Percentiles rank a stretch among this genome's conserved stretches.
These are phyloP conservation scores for Pogonomyrmex barbatus DNA, from an alignment of 1,140 invertebrate species.

Conservation along the genomic window DNA sequence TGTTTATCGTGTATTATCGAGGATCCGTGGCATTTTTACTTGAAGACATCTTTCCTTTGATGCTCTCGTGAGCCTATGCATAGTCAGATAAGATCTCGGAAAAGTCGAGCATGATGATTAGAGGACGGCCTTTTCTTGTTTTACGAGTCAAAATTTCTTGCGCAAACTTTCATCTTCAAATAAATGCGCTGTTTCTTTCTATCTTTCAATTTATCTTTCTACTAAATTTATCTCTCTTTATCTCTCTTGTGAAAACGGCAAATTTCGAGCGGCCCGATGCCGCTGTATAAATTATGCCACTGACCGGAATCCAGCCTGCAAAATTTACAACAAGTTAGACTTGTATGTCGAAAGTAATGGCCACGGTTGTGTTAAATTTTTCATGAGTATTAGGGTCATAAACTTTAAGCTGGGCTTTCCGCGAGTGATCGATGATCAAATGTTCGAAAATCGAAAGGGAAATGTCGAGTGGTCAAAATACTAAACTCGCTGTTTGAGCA, in stretches of 20 bases:
- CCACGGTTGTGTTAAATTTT: slow-evolving; percentile 30
- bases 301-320: slow-evolving; percentile 3
- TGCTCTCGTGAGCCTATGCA: neutral
- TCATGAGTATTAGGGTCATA: slow-evolving; percentile 18
- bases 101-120: slow-evolving; percentile 51
- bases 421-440: neutral
- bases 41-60: slow-evolving; percentile 6
- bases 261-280: neutral
- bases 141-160: slow-evolving; percentile 44
- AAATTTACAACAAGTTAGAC: slow-evolving; percentile 18
- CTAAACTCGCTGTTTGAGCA: neutral
- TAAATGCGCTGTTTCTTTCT: neutral
- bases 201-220: neutral
- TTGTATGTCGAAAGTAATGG: slow-evolving; percentile 18
- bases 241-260: neutral
- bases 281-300: slow-evolving; percentile 24
- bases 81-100: slow-evolving; percentile 48
- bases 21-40: neutral
- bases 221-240: neutral
- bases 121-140: neutral
- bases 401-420: neutral
- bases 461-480: neutral
- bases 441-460: neutral
- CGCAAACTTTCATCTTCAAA: slow-evolving; percentile 21
- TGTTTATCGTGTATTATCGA: slow-evolving; percentile 15